Evolutionary conservation across 64 coral and sea anemone genomes (phyloP), one percentile per base, ranked within the genome.

Genomic region (Montipora capricornis): DNA sequence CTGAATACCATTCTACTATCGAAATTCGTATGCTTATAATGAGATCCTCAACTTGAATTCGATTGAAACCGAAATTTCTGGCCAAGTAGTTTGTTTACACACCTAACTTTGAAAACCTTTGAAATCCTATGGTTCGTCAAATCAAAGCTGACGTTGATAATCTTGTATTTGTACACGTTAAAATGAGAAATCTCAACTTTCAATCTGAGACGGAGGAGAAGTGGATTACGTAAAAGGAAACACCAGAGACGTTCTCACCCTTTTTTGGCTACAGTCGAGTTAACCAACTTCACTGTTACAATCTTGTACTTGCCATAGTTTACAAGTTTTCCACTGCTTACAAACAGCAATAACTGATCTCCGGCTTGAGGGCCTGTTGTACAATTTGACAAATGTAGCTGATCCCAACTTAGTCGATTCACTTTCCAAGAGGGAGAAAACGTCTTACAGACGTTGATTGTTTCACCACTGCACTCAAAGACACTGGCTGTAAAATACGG

Each of bases 251-350:
- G 44, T 29, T 75, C 6, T 75, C 47, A 44, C 46, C 3, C 17
- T 78, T 49, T 47, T 0, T 78, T 7, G 20, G 6, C 73, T 24
- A 0, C 0, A 6, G 22, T 75, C 22, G 73, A 44, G 20, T 20
- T 26, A 49, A 78, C 75, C 13, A 0, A 8, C 46, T 78, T 47
- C 15, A 49, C 75, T 2, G 75, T 78, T 8, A 49, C 75, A 10
- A 78, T 16, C 1, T 78, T 46, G 46, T 78, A 78, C 13, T 78
- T 78, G 29, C 75, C 75, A 15, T 78, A 78, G 16, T 78, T 78
- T 20, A 13, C 5, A 20, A 78, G 44, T 48, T 49, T 78, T 49
- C 44, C 75, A 3, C 12, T 8, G 75, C 75, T 78, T 12, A 78
- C 75, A 78, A 78, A 78, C 46, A 78, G 44, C 37, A 78, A 78